Percentiles rank a stretch among this genome's conserved stretches.
phyloP scores from a whole-genome alignment of 2,888 invertebrate species.

The Andrena minutula region DNA sequence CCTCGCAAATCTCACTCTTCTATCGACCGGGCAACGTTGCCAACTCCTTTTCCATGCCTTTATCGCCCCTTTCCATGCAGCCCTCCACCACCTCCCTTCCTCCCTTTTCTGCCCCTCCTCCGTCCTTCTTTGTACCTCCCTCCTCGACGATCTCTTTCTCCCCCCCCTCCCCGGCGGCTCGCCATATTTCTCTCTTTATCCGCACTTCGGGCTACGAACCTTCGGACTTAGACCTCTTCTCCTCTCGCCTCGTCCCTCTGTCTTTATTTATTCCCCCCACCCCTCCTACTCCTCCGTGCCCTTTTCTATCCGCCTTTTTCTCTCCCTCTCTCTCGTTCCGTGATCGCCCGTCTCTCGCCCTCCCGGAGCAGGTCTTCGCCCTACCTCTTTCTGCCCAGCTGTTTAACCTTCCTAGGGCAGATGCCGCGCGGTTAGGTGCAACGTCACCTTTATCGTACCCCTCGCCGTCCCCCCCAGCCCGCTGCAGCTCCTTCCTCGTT shows the following conservation, averaged over 20 bases:
- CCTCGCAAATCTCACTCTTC: constrained; percentile 79
- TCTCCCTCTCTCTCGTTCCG: constrained; percentile 32
- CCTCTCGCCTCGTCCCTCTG: constrained; percentile 44
- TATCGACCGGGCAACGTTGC: constrained; percentile 84
- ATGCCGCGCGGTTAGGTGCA: constrained; percentile 77
- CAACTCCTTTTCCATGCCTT: constrained; percentile 80
- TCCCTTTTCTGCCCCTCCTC: constrained; percentile 62
- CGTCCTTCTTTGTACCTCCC: constrained; percentile 59
- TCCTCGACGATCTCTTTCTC: constrained; percentile 52
- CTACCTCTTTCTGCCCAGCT: constrained; percentile 72
- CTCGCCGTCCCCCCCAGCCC: constrained; percentile 14
- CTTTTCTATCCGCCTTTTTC: constrained; percentile 28
- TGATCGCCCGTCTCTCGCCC: constrained; percentile 41
- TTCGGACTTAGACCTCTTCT: constrained; percentile 58
- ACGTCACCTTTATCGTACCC: constrained; percentile 73
- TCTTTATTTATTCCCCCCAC: constrained; percentile 39
- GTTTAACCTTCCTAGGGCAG: constrained; percentile 78
- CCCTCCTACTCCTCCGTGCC: constrained; percentile 16
- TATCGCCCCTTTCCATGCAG: constrained; percentile 81
- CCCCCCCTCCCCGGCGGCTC: constrained; percentile 49
- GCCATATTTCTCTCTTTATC: constrained; percentile 69
- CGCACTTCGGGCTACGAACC: constrained; percentile 60
- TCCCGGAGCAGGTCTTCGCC: constrained; percentile 25
- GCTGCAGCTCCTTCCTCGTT: constrained; percentile 25
- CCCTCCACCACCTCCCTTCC: constrained; percentile 62